Percentiles rank a stretch among this genome's conserved stretches.
Conservation (phyloP, 1,140 invertebrate species). For the Aleiodes sp. region DNA sequence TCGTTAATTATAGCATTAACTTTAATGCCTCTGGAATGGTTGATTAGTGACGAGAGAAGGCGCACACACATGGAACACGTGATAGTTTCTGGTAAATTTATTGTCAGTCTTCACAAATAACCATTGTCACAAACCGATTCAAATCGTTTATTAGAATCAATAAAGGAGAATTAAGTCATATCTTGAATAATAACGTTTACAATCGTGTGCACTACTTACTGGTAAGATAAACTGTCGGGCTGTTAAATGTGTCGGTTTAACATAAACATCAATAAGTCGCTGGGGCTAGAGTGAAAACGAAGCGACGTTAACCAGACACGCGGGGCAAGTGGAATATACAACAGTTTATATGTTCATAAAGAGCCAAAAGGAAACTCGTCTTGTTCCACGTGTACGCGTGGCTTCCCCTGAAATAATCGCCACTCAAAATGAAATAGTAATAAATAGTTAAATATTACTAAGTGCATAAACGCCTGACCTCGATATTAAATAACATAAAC, state of each 20-base stretch:
- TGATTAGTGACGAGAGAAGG: slow-evolving; percentile 3
- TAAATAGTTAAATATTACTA: background rate
- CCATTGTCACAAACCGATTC: no score
- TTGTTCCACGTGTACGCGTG: background rate
- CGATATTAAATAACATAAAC: background rate
- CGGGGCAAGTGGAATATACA: background rate
- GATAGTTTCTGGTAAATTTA: no score
- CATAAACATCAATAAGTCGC: slow-evolving; percentile 51
- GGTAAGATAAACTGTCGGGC: slow-evolving; percentile 43
- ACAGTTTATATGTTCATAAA: background rate
- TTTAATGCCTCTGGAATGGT: background rate
- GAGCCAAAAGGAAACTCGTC: background rate
- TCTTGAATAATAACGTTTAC: background rate
- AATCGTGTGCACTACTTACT: slow-evolving; percentile 42
- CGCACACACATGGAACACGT: background rate
- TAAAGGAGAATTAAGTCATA: no score
- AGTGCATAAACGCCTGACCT: background rate
- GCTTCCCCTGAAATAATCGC: background rate
- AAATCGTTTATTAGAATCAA: no score
- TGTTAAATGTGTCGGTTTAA: slow-evolving; percentile 46
- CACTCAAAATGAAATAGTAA: no score
- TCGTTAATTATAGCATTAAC: slow-evolving; percentile 23
- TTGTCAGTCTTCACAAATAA: no score
- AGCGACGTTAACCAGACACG: slow-evolving; percentile 46
- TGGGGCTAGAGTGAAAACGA: slow-evolving; percentile 20